phyloP scores from a whole-genome alignment of 2,797 vertebrate species.

The Remorina albescens region DNA sequence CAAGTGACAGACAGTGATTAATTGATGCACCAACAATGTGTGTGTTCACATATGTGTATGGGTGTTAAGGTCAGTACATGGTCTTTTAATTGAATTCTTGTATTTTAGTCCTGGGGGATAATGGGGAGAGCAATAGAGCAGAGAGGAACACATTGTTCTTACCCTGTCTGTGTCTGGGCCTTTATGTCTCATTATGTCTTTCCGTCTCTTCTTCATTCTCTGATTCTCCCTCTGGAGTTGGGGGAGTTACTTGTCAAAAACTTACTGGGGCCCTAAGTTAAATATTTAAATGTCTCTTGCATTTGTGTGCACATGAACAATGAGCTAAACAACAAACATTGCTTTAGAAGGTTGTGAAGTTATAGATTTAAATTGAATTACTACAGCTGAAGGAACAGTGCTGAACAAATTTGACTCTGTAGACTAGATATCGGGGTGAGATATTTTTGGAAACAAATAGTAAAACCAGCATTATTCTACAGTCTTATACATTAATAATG shows the following conservation, averaged over 20 bases:
- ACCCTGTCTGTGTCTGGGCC: constrained; percentile 34
- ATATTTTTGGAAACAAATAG: too few species aligned
- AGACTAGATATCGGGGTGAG: neutral
- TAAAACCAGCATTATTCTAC: too few species aligned
- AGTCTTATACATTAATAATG: too few species aligned
- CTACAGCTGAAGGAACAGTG: neutral
- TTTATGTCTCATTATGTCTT: constrained; percentile 49
- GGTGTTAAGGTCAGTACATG: constrained; percentile 81
- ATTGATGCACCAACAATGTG: constrained; percentile 73
- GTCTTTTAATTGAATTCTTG: constrained; percentile 83
- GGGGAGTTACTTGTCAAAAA: constrained; percentile 21
- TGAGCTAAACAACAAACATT: constrained; percentile 37
- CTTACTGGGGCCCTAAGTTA: constrained; percentile 5
- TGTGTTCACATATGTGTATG: constrained; percentile 60
- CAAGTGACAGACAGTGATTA: constrained; percentile 78
- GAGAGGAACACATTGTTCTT: constrained; percentile 68
- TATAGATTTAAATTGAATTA: neutral
- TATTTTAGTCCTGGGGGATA: constrained; percentile 76
- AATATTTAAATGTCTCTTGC: constrained; percentile 44
- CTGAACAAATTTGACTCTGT: neutral
- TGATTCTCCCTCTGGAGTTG: constrained; percentile 14
- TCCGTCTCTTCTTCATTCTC: constrained; percentile 40
- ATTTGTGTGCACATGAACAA: constrained; percentile 29
- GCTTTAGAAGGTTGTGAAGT: neutral
- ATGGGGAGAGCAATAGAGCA: constrained; percentile 74